These are phyloP conservation scores for Emys orbicularis DNA, from an alignment of 2,797 vertebrate genomes.

Conservation along the genomic window DNA sequence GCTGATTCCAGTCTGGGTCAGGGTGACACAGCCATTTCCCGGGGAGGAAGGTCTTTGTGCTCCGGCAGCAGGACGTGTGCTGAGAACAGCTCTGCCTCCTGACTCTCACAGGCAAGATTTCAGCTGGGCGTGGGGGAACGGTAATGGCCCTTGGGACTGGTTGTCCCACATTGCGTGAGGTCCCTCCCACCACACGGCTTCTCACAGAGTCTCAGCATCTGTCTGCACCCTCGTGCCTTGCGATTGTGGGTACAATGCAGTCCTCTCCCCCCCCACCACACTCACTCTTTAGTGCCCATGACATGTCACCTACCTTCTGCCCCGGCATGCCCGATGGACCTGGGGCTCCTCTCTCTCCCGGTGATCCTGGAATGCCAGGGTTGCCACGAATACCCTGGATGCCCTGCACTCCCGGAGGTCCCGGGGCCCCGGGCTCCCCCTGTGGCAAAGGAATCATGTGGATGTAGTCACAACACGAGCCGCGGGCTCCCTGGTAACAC, in stretches of 20 bases:
- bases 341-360: conserved; percentile 82
- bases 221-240: not conserved
- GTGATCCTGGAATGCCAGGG: conserved; percentile 83
- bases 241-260: not conserved
- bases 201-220: rapidly evolving
- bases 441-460: conserved; percentile 42
- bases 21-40: not conserved
- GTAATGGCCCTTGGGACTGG: not conserved
- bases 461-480: not conserved
- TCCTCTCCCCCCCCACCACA: not conserved
- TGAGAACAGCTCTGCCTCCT: not conserved
- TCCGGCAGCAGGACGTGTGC: not conserved
- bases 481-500: not conserved
- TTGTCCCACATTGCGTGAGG: not conserved
- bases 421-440: conserved; percentile 89
- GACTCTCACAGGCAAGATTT: not conserved
- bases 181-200: not conserved
- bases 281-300: rapidly evolving
- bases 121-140: not conserved
- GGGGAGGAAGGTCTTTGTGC: not conserved
- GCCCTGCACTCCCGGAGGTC: conserved; percentile 89
- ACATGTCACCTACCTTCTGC: conserved; percentile 78
- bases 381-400: conserved; percentile 90
- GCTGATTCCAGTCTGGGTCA: not conserved
- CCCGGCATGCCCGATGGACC: conserved; percentile 85